phyloP scores from a whole-genome alignment of 2,888 invertebrate genomes.

The Drosophila subsilvestris region DNA sequence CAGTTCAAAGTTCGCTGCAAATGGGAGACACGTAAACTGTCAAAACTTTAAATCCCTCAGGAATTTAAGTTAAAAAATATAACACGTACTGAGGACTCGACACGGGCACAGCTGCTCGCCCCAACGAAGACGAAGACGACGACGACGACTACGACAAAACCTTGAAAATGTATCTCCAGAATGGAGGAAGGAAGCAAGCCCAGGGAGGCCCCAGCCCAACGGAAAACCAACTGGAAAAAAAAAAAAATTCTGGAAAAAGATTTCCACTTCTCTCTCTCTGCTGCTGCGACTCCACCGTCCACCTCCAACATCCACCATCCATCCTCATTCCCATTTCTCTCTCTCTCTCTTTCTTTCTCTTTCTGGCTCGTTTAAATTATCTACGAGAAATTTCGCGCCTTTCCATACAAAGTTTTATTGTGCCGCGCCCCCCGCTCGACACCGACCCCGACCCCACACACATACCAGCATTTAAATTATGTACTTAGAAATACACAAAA shows the following conservation, averaged over 20 bases:
- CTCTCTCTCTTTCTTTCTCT: slow-evolving; percentile 23
- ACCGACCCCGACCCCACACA: slow-evolving; percentile 3
- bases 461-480: slow-evolving; percentile 80
- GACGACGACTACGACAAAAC: slow-evolving; percentile 60
- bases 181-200: slow-evolving; percentile 38
- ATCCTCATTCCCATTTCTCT: slow-evolving; percentile 17
- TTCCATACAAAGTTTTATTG: slow-evolving; percentile 76
- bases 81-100: slow-evolving; percentile 70
- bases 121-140: slow-evolving; percentile 43
- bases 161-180: slow-evolving; percentile 73
- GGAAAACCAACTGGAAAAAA: slow-evolving; percentile 50
- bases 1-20: slow-evolving; percentile 76
- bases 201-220: slow-evolving; percentile 18
- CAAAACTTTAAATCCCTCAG: slow-evolving; percentile 82
- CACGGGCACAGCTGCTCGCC: slow-evolving; percentile 66
- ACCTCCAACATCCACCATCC: neutral
- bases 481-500: slow-evolving; percentile 81
- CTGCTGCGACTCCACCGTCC: neutral
- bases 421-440: slow-evolving; percentile 27
- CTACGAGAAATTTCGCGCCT: slow-evolving; percentile 70
- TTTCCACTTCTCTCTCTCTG: slow-evolving; percentile 20
- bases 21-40: slow-evolving; percentile 80
- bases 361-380: slow-evolving; percentile 67
- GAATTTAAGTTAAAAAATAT: slow-evolving; percentile 81
- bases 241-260: slow-evolving; percentile 55